Evolutionary conservation across 2,797 vertebrate genomes (phyloP).

Genomic region (Sebastes vulpes): DNA sequence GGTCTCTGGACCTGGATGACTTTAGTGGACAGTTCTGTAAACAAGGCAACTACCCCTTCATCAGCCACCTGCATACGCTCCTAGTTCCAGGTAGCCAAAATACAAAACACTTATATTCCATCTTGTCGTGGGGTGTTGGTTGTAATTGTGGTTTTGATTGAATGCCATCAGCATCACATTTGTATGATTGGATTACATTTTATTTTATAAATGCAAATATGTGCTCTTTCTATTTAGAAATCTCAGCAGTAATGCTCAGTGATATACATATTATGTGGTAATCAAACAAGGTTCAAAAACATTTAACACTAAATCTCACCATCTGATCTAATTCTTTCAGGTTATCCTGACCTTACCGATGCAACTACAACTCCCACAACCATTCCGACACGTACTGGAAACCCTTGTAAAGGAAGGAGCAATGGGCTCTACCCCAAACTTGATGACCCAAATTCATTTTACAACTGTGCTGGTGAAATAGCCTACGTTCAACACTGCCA

Average conservation of each 20-base stretch:
- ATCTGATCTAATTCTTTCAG: background rate
- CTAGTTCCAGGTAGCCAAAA: slow-evolving; percentile 9
- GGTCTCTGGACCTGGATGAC: slow-evolving; percentile 82
- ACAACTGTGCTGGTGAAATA: too few relatives aligned
- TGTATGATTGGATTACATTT: too few relatives aligned
- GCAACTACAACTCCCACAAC: background rate
- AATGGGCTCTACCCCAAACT: too few relatives aligned
- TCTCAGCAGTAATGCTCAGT: too few relatives aligned
- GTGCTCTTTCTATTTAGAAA: background rate
- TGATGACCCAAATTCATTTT: too few relatives aligned
- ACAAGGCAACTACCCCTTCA: slow-evolving; percentile 64
- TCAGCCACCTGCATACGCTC: background rate
- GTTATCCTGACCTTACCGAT: background rate
- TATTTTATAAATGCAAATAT: too few relatives aligned
- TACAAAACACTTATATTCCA: background rate
- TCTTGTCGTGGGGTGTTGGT: too few relatives aligned
- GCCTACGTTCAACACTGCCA: too few relatives aligned
- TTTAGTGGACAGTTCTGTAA: slow-evolving; percentile 76
- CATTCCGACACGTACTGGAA: too few relatives aligned
- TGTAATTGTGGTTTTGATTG: background rate
- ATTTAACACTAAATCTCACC: background rate
- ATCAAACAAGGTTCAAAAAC: background rate
- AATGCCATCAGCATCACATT: too few relatives aligned
- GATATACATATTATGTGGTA: too few relatives aligned
- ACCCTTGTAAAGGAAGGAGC: too few relatives aligned